Conservation (phyloP, 2,797 vertebrate genomes). For the Leptodactylus fallax region DNA sequence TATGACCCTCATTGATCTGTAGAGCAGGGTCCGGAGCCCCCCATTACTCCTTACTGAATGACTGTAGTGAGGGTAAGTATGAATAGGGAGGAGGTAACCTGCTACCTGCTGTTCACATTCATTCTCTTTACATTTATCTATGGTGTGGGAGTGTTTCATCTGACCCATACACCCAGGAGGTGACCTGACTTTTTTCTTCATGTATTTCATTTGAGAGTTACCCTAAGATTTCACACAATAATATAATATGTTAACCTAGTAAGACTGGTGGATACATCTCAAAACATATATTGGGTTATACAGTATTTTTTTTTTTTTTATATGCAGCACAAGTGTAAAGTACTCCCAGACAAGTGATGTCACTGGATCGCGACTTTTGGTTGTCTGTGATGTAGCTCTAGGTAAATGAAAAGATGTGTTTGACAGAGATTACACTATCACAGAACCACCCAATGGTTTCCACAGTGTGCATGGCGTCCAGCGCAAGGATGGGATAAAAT, state of each 20-base stretch:
- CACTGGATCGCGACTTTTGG: slow-evolving; percentile 79
- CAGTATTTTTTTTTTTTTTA: slow-evolving; percentile 11
- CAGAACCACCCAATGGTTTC: slow-evolving; percentile 76
- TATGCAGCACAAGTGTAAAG: slow-evolving; percentile 78
- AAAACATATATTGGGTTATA: not conserved
- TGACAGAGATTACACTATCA: slow-evolving; percentile 74
- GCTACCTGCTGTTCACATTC: too few relatives aligned
- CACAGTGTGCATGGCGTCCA: slow-evolving; percentile 82
- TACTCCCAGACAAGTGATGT: slow-evolving; percentile 78
- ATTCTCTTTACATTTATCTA: too few relatives aligned
- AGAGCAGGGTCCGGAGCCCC: too few relatives aligned
- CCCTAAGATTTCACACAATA: too few relatives aligned
- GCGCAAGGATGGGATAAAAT: slow-evolving; percentile 47
- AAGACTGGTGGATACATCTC: not conserved
- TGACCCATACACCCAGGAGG: too few relatives aligned
- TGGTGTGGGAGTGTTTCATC: too few relatives aligned
- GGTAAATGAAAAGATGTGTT: slow-evolving; percentile 75
- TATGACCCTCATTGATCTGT: too few relatives aligned
- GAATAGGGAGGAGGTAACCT: too few relatives aligned
- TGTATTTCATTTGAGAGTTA: too few relatives aligned
- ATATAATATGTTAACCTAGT: not conserved
- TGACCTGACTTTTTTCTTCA: too few relatives aligned
- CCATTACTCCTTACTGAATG: too few relatives aligned
- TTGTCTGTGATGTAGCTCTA: slow-evolving; percentile 85
- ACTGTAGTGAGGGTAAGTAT: too few relatives aligned